Evolutionary conservation across 2,888 invertebrate genomes (phyloP).

Genomic region (Patella depressa): DNA sequence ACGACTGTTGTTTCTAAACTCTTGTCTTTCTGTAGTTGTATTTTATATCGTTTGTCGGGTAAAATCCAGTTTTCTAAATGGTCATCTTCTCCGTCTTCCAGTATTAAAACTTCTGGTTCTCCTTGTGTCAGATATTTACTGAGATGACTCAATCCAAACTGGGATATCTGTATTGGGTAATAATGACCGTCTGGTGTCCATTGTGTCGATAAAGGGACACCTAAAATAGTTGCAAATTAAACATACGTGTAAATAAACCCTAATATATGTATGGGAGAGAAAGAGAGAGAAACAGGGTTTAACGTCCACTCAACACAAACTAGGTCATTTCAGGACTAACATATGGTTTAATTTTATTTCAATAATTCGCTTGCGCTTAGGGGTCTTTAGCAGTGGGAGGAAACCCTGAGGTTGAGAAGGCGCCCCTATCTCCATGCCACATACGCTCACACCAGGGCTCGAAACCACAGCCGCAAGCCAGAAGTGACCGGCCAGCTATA

Average conservation of each 20-base stretch:
- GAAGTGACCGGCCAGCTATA: too few species aligned
- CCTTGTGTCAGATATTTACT: constrained; percentile 93
- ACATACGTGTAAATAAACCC: not conserved
- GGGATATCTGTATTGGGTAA: constrained; percentile 98
- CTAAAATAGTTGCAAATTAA: constrained; percentile 43
- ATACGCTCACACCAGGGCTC: too few species aligned
- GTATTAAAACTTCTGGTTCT: constrained; percentile 80
- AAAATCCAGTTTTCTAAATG: constrained; percentile 77
- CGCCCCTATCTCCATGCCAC: too few species aligned
- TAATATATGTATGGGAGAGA: too few species aligned
- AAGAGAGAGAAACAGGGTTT: too few species aligned
- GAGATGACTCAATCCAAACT: constrained; percentile 97
- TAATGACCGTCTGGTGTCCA: constrained; percentile 97
- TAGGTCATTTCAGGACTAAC: too few species aligned
- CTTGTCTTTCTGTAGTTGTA: constrained; percentile 65
- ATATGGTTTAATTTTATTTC: too few species aligned
- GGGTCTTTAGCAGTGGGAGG: too few species aligned
- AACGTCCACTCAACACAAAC: too few species aligned
- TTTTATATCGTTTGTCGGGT: constrained; percentile 73
- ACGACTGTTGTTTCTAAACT: constrained; percentile 65
- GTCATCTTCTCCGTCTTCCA: constrained; percentile 82
- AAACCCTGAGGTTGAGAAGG: too few species aligned
- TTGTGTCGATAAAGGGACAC: constrained; percentile 72
- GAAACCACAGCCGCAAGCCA: too few species aligned
- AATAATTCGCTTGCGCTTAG: too few species aligned